These are phyloP conservation scores for Chorisops tibialis DNA, from an alignment of 2,888 invertebrate species.

Conservation along the genomic window DNA sequence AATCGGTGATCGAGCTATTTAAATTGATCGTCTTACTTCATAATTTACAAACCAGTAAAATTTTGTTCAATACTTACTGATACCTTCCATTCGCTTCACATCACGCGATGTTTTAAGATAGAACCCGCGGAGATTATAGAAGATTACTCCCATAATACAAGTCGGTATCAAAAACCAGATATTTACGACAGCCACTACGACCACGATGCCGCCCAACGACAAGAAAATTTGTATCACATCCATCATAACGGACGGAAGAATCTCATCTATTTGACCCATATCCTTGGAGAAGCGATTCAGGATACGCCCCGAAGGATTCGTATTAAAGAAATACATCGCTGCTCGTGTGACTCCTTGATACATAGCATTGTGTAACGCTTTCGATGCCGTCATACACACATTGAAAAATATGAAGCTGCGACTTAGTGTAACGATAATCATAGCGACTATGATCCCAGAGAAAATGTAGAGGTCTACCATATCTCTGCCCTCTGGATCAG, in stretches of 20 bases:
- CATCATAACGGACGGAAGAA: constrained; percentile 51
- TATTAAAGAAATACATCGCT: constrained; percentile 83
- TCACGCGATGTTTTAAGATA: constrained; percentile 77
- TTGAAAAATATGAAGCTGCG: constrained; percentile 55
- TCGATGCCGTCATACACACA: constrained; percentile 71
- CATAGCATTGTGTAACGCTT: constrained; percentile 77
- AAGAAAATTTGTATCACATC: constrained; percentile 70
- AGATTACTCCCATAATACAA: constrained; percentile 64
- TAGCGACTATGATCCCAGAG: constrained; percentile 51
- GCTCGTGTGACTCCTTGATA: constrained; percentile 77
- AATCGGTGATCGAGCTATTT: constrained; percentile 88
- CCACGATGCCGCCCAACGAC: constrained; percentile 72
- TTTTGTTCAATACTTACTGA: constrained; percentile 61
- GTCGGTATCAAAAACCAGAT: constrained; percentile 71
- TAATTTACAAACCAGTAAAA: not conserved
- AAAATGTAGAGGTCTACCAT: constrained; percentile 53
- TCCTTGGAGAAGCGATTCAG: constrained; percentile 89
- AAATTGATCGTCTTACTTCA: not conserved
- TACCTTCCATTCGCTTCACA: constrained; percentile 77
- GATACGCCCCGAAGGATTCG: constrained; percentile 78
- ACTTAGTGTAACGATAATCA: constrained; percentile 48
- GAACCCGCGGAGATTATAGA: constrained; percentile 70
- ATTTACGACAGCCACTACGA: constrained; percentile 74
- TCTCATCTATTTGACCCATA: constrained; percentile 61
- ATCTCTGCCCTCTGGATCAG: constrained; percentile 35